A percentile compares a stretch with the other conserved stretches of the same genome.
Conservation (phyloP, 2,113 vertebrate genomes). For the Oryzias javanicus region DNA sequence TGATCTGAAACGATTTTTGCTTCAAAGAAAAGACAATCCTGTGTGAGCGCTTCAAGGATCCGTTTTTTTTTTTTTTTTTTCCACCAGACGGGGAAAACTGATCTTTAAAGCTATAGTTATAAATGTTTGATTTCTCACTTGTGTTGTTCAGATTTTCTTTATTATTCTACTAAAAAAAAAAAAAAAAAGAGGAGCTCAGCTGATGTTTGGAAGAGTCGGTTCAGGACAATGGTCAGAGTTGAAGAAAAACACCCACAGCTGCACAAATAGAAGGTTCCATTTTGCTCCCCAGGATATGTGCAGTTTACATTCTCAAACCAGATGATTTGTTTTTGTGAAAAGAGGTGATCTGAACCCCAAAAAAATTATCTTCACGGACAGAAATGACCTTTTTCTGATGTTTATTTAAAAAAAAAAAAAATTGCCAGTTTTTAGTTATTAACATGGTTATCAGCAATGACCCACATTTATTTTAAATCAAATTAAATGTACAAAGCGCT, state of each 20-base stretch:
- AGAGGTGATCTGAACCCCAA: not conserved
- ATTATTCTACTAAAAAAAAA: not conserved
- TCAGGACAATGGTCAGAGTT: slow-evolving; percentile 40
- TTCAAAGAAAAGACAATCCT: too few species aligned
- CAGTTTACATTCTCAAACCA: slow-evolving; percentile 12
- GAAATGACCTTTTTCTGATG: not conserved
- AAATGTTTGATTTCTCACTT: too few species aligned
- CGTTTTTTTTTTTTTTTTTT: too few species aligned
- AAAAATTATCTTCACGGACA: not conserved
- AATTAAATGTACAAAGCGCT: not conserved
- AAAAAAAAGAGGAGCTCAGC: not conserved
- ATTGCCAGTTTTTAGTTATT: too few species aligned
- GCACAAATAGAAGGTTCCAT: slow-evolving; percentile 60
- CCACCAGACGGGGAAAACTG: too few species aligned
- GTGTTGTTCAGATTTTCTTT: not conserved
- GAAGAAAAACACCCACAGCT: slow-evolving; percentile 52
- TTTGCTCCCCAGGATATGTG: not conserved
- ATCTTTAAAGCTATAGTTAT: too few species aligned
- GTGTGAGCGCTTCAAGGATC: too few species aligned
- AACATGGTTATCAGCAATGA: not conserved
- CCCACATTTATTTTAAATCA: not conserved
- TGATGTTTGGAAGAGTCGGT: slow-evolving; percentile 5
- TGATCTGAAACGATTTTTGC: too few species aligned
- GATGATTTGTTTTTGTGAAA: not conserved
- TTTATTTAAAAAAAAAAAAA: too few species aligned